Evolutionary conservation across 2,888 invertebrate genomes (phyloP), one percentile per base, ranked within the genome.

Genomic region (Mimachlamys varia): DNA sequence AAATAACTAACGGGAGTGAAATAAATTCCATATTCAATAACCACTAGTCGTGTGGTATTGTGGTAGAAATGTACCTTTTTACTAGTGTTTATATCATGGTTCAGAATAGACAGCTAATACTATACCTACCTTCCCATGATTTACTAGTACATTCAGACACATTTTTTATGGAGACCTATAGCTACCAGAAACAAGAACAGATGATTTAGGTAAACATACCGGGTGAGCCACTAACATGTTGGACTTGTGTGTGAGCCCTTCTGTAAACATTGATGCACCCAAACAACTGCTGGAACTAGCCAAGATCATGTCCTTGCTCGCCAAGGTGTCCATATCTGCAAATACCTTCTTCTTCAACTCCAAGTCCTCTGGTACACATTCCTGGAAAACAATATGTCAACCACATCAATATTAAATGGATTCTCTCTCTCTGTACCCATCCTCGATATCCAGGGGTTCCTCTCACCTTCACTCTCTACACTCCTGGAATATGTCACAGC

Each of bases 201-300:
- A 0, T 15, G 55, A 89, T 37, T 17, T 53, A 89, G 19, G 53
- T n/a, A 88, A 22, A 93, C 94, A 92, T 96, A 98, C 98, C 3
- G 99, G 99, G 97, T 99, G 99, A 0, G 98, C 98, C 19, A 97
- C 96, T 12, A 97, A 94, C 90, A 95, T 95, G 50, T 96, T 95
- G 37, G 93, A 96, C 92, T 97, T 97, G 96, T 99, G 98, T 95
- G 98, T 98, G 92, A 99, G 96, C 62, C 98, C 97, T 92, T 98
- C 98, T 55, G 98, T 98, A 96, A 99, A 98, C 90, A 98, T 97
- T 0, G 99, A 99, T 0, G 99, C 99, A 92, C 98, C 97, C 92
- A 99, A 98, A 19, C 99, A 99, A 90, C 99, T 99, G 0, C 99
- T 99, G 0, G 99, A 99, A 95, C 99, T 99, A 0, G 99, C 99